A percentile compares a stretch with the other conserved stretches of the same genome.
These are phyloP conservation scores for Rhagophthalmus giganteus DNA, from an alignment of 2,888 invertebrate species.

Conservation along the genomic window DNA sequence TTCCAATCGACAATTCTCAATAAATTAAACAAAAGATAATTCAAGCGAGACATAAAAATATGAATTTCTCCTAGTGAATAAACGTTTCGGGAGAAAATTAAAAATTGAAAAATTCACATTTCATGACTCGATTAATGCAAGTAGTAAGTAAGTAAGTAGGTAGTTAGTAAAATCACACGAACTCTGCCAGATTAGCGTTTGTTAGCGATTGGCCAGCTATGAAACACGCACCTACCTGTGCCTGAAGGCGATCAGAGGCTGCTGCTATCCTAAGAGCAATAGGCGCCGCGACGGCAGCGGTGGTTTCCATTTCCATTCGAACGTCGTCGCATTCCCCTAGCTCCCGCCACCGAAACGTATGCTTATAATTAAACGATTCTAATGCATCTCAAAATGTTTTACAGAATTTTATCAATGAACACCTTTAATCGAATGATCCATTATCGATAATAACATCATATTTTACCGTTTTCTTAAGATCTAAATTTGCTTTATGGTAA, in stretches of 20 bases:
- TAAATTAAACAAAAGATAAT: no score
- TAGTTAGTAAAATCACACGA: constrained; percentile 4
- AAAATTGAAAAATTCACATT: no score
- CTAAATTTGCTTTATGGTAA: no score
- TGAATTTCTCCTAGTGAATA: no score
- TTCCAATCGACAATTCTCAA: background rate
- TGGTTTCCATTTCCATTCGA: constrained; percentile 39
- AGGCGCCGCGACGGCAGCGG: constrained; percentile 52
- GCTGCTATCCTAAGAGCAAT: constrained; percentile 55
- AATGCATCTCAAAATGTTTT: constrained; percentile 32
- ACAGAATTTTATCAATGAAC: background rate
- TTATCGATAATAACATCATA: no score
- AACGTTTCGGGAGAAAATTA: no score
- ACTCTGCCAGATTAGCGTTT: constrained; percentile 23
- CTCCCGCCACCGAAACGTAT: constrained; percentile 24
- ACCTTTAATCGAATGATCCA: background rate
- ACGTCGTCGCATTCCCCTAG: constrained; percentile 30
- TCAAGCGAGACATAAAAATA: no score
- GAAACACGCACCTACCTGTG: constrained; percentile 50
- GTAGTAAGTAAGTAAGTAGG: no score
- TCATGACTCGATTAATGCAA: no score
- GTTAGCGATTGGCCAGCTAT: constrained; percentile 25
- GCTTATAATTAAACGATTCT: constrained; percentile 11
- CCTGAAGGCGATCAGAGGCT: constrained; percentile 54
- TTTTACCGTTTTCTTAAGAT: no score